phyloP scores from a whole-genome alignment of 2,113 vertebrate species.

The Uria lomvia region DNA sequence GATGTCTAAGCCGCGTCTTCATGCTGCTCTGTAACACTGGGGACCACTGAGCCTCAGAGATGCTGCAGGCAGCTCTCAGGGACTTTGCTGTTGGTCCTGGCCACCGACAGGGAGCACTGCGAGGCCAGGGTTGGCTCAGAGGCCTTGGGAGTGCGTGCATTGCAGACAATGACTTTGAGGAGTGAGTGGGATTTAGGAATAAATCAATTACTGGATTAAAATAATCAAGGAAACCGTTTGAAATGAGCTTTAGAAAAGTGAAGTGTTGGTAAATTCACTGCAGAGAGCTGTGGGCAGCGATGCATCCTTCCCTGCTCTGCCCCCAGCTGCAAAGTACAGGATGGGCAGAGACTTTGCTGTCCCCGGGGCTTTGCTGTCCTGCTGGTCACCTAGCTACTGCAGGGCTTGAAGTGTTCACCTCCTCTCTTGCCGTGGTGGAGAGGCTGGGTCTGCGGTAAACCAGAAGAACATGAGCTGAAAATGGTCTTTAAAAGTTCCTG shows the following conservation, averaged over 20 bases:
- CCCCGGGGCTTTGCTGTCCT: background rate
- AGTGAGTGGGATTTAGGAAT: background rate
- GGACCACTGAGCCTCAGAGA: background rate
- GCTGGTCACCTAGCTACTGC: background rate
- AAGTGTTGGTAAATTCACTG: background rate
- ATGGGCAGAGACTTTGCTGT: background rate
- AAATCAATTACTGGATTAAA: constrained; percentile 24
- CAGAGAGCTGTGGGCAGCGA: background rate
- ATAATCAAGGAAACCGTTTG: background rate
- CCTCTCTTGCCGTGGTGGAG: background rate
- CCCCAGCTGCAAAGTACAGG: background rate
- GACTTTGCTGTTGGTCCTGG: background rate
- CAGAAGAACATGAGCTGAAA: background rate
- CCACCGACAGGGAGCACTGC: background rate
- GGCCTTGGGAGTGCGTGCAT: rapidly evolving
- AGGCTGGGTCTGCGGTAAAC: background rate
- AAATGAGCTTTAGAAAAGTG: background rate
- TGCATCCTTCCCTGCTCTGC: background rate
- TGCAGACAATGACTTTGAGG: background rate
- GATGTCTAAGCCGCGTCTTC: background rate
- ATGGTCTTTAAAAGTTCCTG: background rate
- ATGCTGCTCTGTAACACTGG: background rate
- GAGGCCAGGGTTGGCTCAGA: background rate
- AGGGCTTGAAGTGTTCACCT: background rate
- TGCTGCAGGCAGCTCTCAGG: background rate